Evolutionary conservation across 2,888 invertebrate genomes (phyloP), one percentile per base, ranked within the genome.

Genomic region (Bugulina stolonifera): DNA sequence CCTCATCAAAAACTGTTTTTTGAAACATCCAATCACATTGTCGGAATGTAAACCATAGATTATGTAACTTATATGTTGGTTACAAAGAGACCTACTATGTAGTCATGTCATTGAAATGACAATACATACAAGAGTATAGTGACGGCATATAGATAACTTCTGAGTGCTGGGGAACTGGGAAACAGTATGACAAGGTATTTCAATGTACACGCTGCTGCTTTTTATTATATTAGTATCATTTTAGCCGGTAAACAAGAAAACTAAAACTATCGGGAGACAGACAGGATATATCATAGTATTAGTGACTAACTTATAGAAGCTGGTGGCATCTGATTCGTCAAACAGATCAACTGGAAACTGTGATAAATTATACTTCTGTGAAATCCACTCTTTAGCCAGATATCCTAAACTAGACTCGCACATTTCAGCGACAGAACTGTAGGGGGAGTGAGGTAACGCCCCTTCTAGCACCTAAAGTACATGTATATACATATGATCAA

Each of bases 361-460:
- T 14, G 64, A 14, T 10, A 64, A 27, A 5, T 64, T 64, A 32
- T 14, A 64, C 5, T 64, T 27, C 32, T 29, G 10, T 14, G 64
- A 27, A 14, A 64, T 27, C 64, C 64, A 64, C 27, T 64, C 64
- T 32, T 64, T 64, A 32, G 64, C 64, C 18, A 64, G 5, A 32
- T 64, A 64, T 14, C 64, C 64, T 64, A 64, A 34, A 64, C 27
- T 64, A 14, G 27, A 27, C 64, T 64, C 64, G 32, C 64, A 64
- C 27, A 64, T 3, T 64, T 64, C 64, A 14, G 64, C 64, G 10
- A 32, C 29, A n/a, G 52, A 32, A 3, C 2, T 64, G n/a, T 57
- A 72, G 22, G 57, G 52, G 10, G 32, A 32, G 25, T 32, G 32
- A 25, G 32, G 2, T n/a, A 71, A 3, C 18, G 55, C 52, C 5